Evolutionary conservation across 2,797 vertebrate genomes (phyloP).

Genomic region (Amblyraja radiata): DNA sequence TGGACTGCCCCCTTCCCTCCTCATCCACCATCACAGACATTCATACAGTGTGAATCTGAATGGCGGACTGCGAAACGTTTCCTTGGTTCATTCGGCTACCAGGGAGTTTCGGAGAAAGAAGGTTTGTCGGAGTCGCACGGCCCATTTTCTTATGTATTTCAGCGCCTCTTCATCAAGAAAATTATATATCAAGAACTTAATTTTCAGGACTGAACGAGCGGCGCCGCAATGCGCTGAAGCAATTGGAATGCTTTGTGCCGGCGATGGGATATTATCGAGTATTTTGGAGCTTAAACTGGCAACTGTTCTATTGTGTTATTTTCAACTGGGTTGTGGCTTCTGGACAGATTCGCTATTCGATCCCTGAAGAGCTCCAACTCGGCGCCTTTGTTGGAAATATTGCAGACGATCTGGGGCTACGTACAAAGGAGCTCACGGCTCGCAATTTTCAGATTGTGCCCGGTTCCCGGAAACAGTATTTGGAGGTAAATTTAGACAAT

Average conservation of each 20-base stretch:
- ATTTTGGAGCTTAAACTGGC: conserved; percentile 14
- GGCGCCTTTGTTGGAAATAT: conserved; percentile 35
- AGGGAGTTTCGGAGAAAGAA: neutral
- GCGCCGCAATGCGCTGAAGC: neutral
- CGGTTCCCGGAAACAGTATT: conserved; percentile 10
- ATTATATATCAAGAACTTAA: neutral
- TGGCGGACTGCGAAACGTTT: neutral
- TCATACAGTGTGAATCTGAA: neutral
- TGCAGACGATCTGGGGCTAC: neutral
- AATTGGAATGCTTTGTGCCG: conserved; percentile 16
- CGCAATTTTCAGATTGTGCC: conserved; percentile 20
- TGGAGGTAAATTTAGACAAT: conserved; percentile 14
- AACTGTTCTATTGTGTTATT: neutral
- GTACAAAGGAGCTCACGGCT: neutral
- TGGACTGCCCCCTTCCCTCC: conserved; percentile 17
- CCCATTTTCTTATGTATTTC: too few species aligned
- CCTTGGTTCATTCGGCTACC: neutral
- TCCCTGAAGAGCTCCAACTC: neutral
- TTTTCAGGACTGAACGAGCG: neutral
- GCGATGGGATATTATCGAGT: conserved; percentile 26
- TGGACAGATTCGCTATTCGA: conserved; percentile 24
- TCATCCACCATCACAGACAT: conserved; percentile 8
- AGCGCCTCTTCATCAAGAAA: neutral
- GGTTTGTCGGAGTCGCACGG: neutral
- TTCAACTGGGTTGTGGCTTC: neutral